Percentiles rank a stretch among this genome's conserved stretches.
Evolutionary conservation across 2,888 invertebrate species (phyloP).

Genomic region (Marronus borbonicus): DNA sequence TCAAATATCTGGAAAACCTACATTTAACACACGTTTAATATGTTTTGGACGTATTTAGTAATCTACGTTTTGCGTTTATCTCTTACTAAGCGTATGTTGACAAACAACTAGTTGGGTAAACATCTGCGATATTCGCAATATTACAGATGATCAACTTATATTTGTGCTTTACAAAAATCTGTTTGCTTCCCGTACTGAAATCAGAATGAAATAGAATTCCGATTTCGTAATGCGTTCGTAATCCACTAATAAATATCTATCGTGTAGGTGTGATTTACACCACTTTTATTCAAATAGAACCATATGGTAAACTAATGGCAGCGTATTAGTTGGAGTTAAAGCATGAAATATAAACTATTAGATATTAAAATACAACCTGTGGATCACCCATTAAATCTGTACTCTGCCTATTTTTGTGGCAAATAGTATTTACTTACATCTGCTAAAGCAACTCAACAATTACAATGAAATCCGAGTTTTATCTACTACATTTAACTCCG

Average conservation of each 20-base stretch:
- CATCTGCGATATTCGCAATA: neutral
- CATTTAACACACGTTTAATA: slow-evolving; percentile 32
- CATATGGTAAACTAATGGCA: slow-evolving; percentile 38
- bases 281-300: slow-evolving; percentile 36
- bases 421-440: neutral
- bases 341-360: slow-evolving; percentile 12
- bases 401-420: neutral
- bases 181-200: slow-evolving; percentile 18
- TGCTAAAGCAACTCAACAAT: neutral
- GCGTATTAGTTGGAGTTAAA: neutral
- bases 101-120: slow-evolving; percentile 15
- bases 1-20: slow-evolving; percentile 36
- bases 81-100: slow-evolving; percentile 15
- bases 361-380: neutral
- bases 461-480: too few relatives aligned
- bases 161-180: neutral
- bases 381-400: slow-evolving; percentile 1
- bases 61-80: slow-evolving; percentile 23
- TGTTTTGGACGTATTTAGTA: slow-evolving; percentile 30
- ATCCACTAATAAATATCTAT: slow-evolving; percentile 23
- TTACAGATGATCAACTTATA: neutral
- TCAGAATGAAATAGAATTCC: slow-evolving; percentile 21
- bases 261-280: slow-evolving; percentile 1
- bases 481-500: too few relatives aligned
- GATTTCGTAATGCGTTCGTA: slow-evolving; percentile 25